Conservation (phyloP, 2,113 vertebrate species). For the Thryonomys swinderianus region DNA sequence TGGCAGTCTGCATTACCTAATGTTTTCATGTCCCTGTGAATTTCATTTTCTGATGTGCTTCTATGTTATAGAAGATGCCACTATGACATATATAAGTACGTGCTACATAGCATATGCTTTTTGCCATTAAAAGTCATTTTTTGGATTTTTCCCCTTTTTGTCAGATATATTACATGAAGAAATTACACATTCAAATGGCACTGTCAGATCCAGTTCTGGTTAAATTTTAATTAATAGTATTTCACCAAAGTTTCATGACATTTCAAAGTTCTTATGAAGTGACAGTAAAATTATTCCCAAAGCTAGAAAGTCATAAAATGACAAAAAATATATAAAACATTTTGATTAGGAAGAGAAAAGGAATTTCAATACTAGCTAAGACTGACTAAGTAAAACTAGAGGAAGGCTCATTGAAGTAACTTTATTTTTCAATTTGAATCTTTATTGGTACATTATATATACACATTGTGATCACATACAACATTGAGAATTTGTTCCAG, state of each 20-base stretch:
- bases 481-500: too few species aligned
- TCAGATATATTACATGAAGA: conserved; percentile 38
- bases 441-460: too few species aligned
- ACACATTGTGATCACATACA: too few species aligned
- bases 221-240: conserved; percentile 74
- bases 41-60: conserved; percentile 73
- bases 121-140: conserved; percentile 52
- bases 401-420: neutral
- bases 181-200: conserved; percentile 34
- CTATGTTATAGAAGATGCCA: conserved; percentile 67
- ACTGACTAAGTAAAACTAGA: conserved; percentile 44
- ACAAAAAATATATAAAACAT: conserved; percentile 75
- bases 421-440: too few species aligned
- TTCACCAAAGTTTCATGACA: conserved; percentile 68
- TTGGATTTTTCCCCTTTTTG: neutral
- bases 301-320: conserved; percentile 73
- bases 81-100: conserved; percentile 39
- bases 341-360: conserved; percentile 71
- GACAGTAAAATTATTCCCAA: conserved; percentile 77
- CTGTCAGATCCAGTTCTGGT: conserved; percentile 44
- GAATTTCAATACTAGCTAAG: conserved; percentile 44
- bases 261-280: conserved; percentile 65
- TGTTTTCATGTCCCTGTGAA: conserved; percentile 54
- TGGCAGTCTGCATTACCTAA: conserved; percentile 66
- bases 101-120: neutral